These are phyloP conservation scores for Rhadinocentrus ornatus DNA, from an alignment of 2,797 vertebrate genomes.

Conservation along the genomic window DNA sequence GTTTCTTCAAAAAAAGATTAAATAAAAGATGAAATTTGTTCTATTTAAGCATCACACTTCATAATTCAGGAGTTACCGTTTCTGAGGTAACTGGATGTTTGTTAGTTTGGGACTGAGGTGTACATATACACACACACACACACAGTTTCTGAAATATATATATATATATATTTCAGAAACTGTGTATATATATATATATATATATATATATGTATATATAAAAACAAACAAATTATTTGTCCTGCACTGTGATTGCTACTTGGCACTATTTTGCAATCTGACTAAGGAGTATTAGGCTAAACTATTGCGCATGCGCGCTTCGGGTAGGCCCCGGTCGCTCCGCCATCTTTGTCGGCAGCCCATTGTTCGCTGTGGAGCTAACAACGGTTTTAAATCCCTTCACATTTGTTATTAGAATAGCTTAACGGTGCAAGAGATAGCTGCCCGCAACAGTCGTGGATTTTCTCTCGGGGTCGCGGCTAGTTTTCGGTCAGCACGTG, in stretches of 20 bases:
- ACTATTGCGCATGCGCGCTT: conserved; percentile 67
- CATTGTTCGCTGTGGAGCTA: conserved; percentile 81
- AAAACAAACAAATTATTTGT: neutral
- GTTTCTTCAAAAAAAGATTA: neutral
- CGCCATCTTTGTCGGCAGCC: conserved; percentile 82
- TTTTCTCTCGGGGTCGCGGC: conserved; percentile 75
- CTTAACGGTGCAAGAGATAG: conserved; percentile 53
- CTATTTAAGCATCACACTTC: neutral
- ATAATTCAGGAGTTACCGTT: neutral
- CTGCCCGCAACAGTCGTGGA: conserved; percentile 73
- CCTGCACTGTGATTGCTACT: neutral
- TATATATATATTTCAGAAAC: no score
- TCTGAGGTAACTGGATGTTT: no score
- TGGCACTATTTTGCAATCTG: neutral
- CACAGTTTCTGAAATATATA: no score
- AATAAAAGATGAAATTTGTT: neutral
- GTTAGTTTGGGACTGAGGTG: no score
- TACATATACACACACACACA: no score
- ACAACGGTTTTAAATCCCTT: conserved; percentile 61
- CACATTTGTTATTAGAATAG: conserved; percentile 52
- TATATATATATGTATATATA: no score
- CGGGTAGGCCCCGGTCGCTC: conserved; percentile 62
- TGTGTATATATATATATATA: no score
- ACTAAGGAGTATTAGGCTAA: conserved; percentile 8
- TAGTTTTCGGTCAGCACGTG: conserved; percentile 73